A percentile compares a stretch with the other conserved stretches of the same genome.
These are phyloP conservation scores for Creontiades dilutus DNA, from an alignment of 2,888 invertebrate species.

Conservation along the genomic window DNA sequence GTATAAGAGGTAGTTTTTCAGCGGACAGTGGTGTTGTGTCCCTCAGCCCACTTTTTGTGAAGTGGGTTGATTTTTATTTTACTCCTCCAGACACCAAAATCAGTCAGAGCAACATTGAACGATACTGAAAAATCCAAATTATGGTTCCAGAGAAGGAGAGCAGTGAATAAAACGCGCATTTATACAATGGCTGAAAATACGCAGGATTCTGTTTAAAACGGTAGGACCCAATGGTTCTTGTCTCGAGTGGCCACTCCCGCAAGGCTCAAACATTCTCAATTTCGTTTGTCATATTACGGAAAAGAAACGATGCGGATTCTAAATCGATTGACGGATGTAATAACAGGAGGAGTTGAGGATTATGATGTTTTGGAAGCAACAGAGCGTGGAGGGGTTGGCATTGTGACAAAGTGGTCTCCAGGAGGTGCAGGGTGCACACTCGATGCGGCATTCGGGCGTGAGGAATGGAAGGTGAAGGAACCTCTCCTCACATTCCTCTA, in stretches of 20 bases:
- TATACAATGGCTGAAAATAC: not conserved
- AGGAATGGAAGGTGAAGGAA: conserved; percentile 11
- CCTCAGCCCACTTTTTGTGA: too few relatives aligned
- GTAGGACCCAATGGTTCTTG: not conserved
- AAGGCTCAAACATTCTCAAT: not conserved
- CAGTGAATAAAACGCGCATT: not conserved
- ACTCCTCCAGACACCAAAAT: too few relatives aligned
- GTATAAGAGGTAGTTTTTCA: too few relatives aligned
- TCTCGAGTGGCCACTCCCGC: not conserved
- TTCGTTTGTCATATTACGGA: not conserved
- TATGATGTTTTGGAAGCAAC: conserved; percentile 20
- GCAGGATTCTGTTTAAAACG: not conserved
- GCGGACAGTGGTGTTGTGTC: too few relatives aligned
- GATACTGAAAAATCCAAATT: not conserved
- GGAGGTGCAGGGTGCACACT: not conserved
- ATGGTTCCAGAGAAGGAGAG: not conserved
- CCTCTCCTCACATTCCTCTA: conserved; percentile 1
- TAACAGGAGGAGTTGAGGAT: conserved; percentile 21
- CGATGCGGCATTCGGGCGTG: conserved; percentile 12
- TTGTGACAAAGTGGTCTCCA: conserved; percentile 16
- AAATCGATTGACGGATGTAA: conserved; percentile 31
- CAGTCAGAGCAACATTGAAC: not conserved
- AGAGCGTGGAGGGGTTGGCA: not conserved
- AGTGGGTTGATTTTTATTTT: too few relatives aligned
- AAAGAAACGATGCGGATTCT: conserved; percentile 30